These are phyloP conservation scores for Hyphantria cunea DNA, from an alignment of 1,140 invertebrate species.

Conservation along the genomic window DNA sequence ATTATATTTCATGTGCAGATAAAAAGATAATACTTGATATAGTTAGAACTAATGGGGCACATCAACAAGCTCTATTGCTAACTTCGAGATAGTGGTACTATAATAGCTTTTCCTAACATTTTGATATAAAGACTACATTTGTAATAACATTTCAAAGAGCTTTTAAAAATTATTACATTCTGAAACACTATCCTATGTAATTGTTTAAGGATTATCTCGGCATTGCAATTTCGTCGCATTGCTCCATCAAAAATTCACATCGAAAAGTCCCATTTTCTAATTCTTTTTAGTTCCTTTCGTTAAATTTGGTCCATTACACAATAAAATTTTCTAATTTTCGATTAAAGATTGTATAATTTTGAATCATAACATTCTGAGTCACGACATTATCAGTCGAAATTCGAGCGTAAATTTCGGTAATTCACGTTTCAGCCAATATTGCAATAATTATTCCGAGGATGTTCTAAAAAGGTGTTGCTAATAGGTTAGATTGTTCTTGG, in stretches of 20 bases:
- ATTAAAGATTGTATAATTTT: not conserved
- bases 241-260: not conserved
- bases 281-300: not conserved
- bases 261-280: no score
- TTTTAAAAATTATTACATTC: conserved; percentile 17
- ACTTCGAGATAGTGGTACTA: conserved; percentile 11
- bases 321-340: not conserved
- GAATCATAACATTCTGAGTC: not conserved
- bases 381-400: not conserved
- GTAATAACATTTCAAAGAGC: not conserved
- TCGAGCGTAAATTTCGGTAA: no score
- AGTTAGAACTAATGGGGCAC: conserved; percentile 27
- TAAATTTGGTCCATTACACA: not conserved
- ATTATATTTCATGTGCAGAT: conserved; percentile 56
- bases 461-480: conserved; percentile 56
- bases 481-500: conserved; percentile 57
- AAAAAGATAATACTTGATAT: conserved; percentile 38
- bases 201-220: conserved; percentile 3
- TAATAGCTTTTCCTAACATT: not conserved
- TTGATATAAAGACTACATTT: conserved; percentile 9
- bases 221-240: not conserved
- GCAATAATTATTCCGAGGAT: conserved; percentile 19
- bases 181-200: conserved; percentile 4
- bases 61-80: conserved; percentile 6
- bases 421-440: no score